Conservation (phyloP, 1,140 invertebrate species). For the Chionoecetes opilio region DNA sequence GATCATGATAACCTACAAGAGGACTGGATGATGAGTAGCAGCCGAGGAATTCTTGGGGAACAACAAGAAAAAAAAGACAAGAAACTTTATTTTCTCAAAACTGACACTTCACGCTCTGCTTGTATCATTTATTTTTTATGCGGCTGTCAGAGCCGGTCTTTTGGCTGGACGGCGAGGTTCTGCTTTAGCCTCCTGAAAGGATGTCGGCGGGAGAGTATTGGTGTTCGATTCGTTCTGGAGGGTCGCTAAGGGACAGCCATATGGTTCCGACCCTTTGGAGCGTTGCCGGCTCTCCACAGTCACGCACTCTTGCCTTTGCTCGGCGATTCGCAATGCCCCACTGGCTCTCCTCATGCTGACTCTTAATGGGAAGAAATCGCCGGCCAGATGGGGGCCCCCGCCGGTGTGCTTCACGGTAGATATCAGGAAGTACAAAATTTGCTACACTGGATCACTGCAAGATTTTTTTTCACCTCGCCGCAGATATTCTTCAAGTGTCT, state of each 20-base stretch:
- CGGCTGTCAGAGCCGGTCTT: background rate
- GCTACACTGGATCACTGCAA: background rate
- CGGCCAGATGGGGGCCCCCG: background rate
- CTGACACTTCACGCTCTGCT: slow-evolving; percentile 62
- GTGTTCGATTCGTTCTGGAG: slow-evolving; percentile 57
- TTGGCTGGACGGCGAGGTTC: background rate
- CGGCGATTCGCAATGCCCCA: slow-evolving; percentile 46
- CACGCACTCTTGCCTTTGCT: slow-evolving; percentile 28
- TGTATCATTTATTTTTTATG: slow-evolving; percentile 45
- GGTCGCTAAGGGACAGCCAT: slow-evolving; percentile 57
- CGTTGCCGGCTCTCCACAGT: slow-evolving; percentile 44
- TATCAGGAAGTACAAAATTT: background rate
- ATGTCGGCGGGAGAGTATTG: slow-evolving; percentile 37
- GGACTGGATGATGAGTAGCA: background rate
- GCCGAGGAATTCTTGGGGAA: background rate
- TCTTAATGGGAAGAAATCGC: slow-evolving; percentile 41
- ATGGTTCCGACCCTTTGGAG: slow-evolving; percentile 51
- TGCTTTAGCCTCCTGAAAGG: slow-evolving; percentile 65
- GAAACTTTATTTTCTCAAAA: background rate
- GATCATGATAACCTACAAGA: slow-evolving; percentile 3
- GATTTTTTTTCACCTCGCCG: background rate
- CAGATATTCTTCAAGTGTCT: background rate
- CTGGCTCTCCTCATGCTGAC: slow-evolving; percentile 41
- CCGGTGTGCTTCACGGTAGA: background rate
- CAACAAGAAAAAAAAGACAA: slow-evolving; percentile 23